Evolutionary conservation across 2,797 vertebrate species (phyloP).

Genomic region (Chiloscyllium punctatum): DNA sequence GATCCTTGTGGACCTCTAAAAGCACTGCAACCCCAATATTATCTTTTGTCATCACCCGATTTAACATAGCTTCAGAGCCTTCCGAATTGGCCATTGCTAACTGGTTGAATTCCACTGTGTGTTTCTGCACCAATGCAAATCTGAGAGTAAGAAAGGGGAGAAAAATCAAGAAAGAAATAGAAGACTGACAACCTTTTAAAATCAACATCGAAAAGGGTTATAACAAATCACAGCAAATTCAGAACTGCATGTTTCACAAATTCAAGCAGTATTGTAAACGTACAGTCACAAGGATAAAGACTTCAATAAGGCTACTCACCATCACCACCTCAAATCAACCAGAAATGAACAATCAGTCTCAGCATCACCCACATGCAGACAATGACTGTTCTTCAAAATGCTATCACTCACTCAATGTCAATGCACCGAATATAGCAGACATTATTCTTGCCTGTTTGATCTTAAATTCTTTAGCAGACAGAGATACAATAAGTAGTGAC

Average conservation of each 20-base stretch:
- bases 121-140: constrained; percentile 87
- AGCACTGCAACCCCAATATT: constrained; percentile 91
- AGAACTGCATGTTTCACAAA: not conserved
- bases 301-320: not conserved
- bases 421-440: not conserved
- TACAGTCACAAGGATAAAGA: not conserved
- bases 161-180: not conserved
- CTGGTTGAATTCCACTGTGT: constrained; percentile 98
- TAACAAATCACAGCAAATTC: not conserved
- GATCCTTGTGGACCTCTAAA: constrained; percentile 83
- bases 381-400: not conserved
- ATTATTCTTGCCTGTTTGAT: not conserved
- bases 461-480: not conserved
- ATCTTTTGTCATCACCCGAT: constrained; percentile 98
- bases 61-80: constrained; percentile 95
- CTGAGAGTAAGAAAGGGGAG: constrained; percentile 50
- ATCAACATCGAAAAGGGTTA: too few species aligned
- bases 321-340: not conserved
- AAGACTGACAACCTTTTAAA: not conserved
- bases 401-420: not conserved
- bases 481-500: not conserved
- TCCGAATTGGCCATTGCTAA: constrained; percentile 97
- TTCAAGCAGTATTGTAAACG: not conserved
- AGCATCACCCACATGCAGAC: not conserved
- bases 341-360: not conserved